phyloP scores from a whole-genome alignment of 2,113 vertebrate species.

The Malurus elegans region DNA sequence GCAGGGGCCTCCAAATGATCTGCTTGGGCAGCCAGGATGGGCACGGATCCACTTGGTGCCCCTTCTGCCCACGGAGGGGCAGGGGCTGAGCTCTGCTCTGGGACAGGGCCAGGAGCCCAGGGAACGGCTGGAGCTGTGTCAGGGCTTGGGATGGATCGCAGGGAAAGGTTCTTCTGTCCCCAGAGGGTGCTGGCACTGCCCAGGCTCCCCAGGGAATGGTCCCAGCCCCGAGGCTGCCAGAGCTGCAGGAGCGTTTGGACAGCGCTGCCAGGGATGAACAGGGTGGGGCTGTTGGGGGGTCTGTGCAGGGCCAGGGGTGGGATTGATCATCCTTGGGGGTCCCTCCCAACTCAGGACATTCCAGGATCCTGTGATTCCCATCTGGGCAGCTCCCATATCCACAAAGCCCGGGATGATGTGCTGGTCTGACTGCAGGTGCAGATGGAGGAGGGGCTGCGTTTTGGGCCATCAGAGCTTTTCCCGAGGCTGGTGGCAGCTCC shows the following conservation, averaged over 20 bases:
- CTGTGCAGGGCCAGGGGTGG: rapidly evolving
- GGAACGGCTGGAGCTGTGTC: not conserved
- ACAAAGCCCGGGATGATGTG: rapidly evolving
- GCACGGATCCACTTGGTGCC: not conserved
- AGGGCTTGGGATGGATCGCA: not conserved
- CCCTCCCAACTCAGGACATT: rapidly evolving
- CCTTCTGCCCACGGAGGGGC: rapidly evolving
- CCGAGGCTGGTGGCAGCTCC: not conserved
- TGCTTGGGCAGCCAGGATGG: not conserved
- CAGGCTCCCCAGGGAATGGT: not conserved
- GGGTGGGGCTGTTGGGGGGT: not conserved
- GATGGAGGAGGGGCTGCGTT: not conserved
- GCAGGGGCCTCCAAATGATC: not conserved
- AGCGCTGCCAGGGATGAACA: not conserved
- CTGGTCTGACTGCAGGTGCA: not conserved
- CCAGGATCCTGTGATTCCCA: not conserved
- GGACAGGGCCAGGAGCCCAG: not conserved
- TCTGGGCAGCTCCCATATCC: not conserved
- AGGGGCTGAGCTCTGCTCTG: not conserved
- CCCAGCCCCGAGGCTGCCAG: not conserved
- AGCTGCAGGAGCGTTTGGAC: not conserved
- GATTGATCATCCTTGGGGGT: rapidly evolving
- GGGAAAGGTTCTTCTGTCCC: not conserved
- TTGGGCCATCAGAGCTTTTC: not conserved
- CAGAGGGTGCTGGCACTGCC: not conserved